Evolutionary conservation across 2,797 vertebrate genomes (phyloP), one percentile per base, ranked within the genome.

Genomic region (Microctenopoma lineatum): DNA sequence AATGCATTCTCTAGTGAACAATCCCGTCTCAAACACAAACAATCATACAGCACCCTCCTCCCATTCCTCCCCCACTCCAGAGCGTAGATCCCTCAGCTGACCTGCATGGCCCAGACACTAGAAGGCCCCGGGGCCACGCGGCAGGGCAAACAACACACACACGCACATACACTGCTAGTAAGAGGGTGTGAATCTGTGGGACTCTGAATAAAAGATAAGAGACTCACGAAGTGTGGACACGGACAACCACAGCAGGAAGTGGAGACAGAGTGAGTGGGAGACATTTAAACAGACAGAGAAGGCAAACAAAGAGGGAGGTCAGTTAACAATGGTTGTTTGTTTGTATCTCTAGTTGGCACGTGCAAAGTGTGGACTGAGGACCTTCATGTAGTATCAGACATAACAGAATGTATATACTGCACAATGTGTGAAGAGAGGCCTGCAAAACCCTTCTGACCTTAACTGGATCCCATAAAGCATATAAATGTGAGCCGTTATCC

Each of bases 41-140:
- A 1, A 5, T 32, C 29, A 32, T 1, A 14, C 51, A 41, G 3
- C 11, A 13, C 11, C 59, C 53, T 47, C 48, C 36, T 54, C 21
- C 39, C 1, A 3, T 66, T 66, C 73, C 54, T 72, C 79, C 84
- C 80, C 59, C 58, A 56, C 66, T 71, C 75, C 66, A 61, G 85
- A 79, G 77, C 56, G 70, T 78, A 73, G 66, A 56, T 74, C 77
- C 66, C 70, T 79, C 15, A 11, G 53, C 64, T 89, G 88, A 91
- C 90, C 88, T 59, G 51, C 65, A 65, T 44, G 45, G 79, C 76
- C 72, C 83, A 88, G 87, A 86, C 87, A 81, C 85, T 87, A 73
- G 82, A 84, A 79, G 77, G 84, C 84, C 86, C 75, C 1, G 66
- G 76, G 90, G 89, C 88, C 87, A 84, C 4, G 47, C 79, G 68